Conservation (phyloP, 37 sponge, comb jelly and placozoan genomes). For the Axinella damicornis region DNA sequence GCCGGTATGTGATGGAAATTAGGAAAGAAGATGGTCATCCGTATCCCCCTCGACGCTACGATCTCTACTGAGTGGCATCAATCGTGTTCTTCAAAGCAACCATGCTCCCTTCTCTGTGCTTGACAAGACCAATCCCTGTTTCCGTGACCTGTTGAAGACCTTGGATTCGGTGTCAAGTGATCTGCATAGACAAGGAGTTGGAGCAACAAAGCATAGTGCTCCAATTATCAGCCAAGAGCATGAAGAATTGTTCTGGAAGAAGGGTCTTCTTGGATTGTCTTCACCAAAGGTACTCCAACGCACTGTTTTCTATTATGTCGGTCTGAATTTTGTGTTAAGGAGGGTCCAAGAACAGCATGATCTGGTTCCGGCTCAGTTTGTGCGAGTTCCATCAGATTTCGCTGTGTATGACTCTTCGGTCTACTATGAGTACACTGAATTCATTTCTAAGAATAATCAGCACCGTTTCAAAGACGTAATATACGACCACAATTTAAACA, state of each 20-base stretch:
- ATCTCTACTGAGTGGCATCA: conserved; percentile 28
- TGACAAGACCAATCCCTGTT: conserved; percentile 34
- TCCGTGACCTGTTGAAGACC: conserved; percentile 9
- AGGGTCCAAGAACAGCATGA: conserved; percentile 51
- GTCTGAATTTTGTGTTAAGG: conserved; percentile 45
- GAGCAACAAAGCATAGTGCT: conserved; percentile 29
- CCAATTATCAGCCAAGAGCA: conserved; percentile 36
- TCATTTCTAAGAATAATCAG: conserved; percentile 53
- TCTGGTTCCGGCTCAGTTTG: conserved; percentile 18
- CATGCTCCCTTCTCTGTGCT: conserved; percentile 35
- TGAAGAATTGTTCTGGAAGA: conserved; percentile 46
- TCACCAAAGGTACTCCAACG: conserved; percentile 34
- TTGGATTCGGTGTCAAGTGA: conserved; percentile 31
- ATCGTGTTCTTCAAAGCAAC: conserved; percentile 8
- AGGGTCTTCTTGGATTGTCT: conserved; percentile 2
- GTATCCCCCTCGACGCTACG: conserved; percentile 39
- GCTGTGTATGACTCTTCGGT: no score
- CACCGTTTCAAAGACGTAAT: conserved; percentile 53
- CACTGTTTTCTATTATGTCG: conserved; percentile 33
- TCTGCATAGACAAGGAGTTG: conserved; percentile 43
- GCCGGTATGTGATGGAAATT: conserved; percentile 14
- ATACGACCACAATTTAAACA: no score
- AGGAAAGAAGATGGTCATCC: conserved; percentile 19
- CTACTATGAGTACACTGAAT: conserved; percentile 40
- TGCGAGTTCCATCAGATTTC: no score